Base-by-base conservation (phyloP, 2,888 invertebrate species). In the Lomographa bimaculata region DNA sequence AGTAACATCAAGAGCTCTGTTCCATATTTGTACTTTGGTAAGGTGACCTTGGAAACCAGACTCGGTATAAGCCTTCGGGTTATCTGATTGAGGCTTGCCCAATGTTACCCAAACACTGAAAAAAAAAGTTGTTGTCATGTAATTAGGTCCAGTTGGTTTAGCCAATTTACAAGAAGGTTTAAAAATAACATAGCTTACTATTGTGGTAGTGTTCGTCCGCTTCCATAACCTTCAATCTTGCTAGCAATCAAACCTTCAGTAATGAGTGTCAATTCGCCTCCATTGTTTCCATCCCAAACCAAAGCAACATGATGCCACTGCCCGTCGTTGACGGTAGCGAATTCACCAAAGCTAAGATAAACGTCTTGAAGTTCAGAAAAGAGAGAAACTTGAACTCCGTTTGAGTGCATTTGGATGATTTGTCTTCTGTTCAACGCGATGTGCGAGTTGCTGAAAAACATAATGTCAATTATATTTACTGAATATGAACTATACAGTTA, bases 171-270 rank as follows among this genome's bases (percentile, higher is more conserved):
- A n/a, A n/a, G n/a, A n/a, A n/a, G n/a, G n/a, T n/a, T n/a, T n/a
- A n/a, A n/a, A n/a, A n/a, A n/a, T n/a, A n/a, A n/a, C n/a, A n/a
- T n/a, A n/a, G 83, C 93, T 92, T 90, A 96, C 96, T 95, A 95
- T 72, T 94, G 91, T 14, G 97, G 96, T 59, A 98, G 78, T 54
- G 91, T 91, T 66, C 95, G 91, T 61, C 96, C 97, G 64, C 93
- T 92, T 16, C 95, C 97, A 60, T 97, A 98, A 46, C 96, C 96
- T 77, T 95, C 96, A 49, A 96, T 93, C 77, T 96, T 96, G 75
- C 97, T 98, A 14, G 98, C 97, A 51, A 98, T 97, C 28, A 98
- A 91, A 23, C 98, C 97, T 90, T 98, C 98, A n/a, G 98, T 98
- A 30, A 98, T 96, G 10, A 98, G 90, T 36, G 96, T 96, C 24